Evolutionary conservation across 2,113 vertebrate genomes (phyloP).

Genomic region (Hylia prasina): DNA sequence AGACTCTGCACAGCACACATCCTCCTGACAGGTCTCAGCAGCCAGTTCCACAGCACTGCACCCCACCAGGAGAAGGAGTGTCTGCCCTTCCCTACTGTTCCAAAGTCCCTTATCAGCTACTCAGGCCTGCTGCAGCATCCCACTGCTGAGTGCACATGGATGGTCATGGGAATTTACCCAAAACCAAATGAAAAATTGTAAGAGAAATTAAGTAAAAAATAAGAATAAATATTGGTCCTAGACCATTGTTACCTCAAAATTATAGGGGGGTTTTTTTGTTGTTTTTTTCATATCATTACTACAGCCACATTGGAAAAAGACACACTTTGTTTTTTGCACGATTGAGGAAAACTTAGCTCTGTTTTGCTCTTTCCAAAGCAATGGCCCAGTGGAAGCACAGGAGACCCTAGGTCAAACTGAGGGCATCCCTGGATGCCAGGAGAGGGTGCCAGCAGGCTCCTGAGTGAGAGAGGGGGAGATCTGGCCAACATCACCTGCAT

Average conservation of each 20-base stretch:
- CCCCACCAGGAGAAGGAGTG: neutral
- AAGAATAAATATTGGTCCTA: neutral
- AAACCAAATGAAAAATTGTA: neutral
- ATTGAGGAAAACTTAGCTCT: fast-evolving
- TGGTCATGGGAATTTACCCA: neutral
- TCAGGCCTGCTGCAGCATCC: neutral
- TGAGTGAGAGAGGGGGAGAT: neutral
- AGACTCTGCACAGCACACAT: fast-evolving
- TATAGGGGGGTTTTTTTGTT: too few relatives aligned
- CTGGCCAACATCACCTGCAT: fast-evolving
- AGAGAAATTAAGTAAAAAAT: neutral
- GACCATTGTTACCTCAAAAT: neutral
- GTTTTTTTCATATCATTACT: neutral
- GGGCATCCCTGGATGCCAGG: neutral
- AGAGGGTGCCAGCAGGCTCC: neutral
- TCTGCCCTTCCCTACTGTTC: neutral
- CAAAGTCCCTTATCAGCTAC: neutral
- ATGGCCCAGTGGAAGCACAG: fast-evolving
- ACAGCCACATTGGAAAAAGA: neutral
- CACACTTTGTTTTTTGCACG: neutral
- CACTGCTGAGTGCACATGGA: neutral
- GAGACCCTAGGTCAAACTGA: neutral
- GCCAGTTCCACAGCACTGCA: neutral
- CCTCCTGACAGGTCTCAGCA: neutral
- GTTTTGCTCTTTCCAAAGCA: neutral